Evolutionary conservation across 2,797 vertebrate species (phyloP), one percentile per base, ranked within the genome.

Genomic region (Etheostoma perlongum): DNA sequence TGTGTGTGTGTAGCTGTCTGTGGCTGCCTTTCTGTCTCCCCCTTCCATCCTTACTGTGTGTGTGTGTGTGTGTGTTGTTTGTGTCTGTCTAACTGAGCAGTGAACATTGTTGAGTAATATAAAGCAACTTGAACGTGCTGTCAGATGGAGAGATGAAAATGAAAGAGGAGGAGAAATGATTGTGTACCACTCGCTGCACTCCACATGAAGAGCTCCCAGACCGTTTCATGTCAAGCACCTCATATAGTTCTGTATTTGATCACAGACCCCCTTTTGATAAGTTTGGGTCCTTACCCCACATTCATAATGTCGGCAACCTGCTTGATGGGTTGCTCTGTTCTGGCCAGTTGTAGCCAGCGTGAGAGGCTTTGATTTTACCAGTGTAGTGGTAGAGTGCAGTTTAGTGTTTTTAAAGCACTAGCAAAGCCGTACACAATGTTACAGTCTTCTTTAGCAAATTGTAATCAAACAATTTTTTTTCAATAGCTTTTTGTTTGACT

Each of bases 111-210:
- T 63, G 76, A 76, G 78, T 87, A 68, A 86, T 76, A 80, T 46
- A 69, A 86, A 86, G 67, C 85, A 84, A 84, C 85, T 90, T 70
- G 68, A 89, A 83, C 64, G 3, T 30, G 72, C 61, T 76, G 84
- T 87, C 83, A 81, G 72, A 78, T 77, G 72, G 78, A 82, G 82
- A 76, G 88, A 83, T 83, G 85, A 57, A 81, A 76, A 79, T 70
- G 42, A 85, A 87, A 88, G 73, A 74, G 74, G 68, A 70, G 23
- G 72, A 70, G 85, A 65, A 72, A 79, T 49, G 67, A 89, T 69
- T 85, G 90, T 85, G 83, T 83, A 78, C 82, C 81, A 74, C 84
- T 87, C 33, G 25, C 78, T 30, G 76, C 82, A 60, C 89, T 92
- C 81, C 78, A 89, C 18, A 3, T 88, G 70, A 84, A 86, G 85